Evolutionary conservation across 2,797 vertebrate species (phyloP), one percentile per base, ranked within the genome.

Genomic region (Coracias cyanogaster): DNA sequence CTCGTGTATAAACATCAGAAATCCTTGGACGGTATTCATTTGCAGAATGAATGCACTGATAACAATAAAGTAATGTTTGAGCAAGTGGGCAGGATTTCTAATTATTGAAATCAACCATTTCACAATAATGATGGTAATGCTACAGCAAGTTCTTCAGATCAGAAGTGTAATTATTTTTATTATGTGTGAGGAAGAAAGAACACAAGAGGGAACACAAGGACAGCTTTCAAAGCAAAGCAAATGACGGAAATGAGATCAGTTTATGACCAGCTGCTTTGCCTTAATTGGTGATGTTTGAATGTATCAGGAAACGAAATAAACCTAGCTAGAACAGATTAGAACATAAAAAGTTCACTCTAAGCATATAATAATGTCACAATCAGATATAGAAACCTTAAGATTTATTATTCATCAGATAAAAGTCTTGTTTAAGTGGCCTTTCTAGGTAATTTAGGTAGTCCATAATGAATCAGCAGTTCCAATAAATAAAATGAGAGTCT

Each of bases 201-300:
- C 90, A 91, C 39, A 8, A 81, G 69, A 80, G 81, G 86, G 60
- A 94, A 87, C 71, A 60, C 86, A 41, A 87, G 76, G 51, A 87
- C 67, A 72, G 86, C 91, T 86, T 91, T 88, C 88, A 90, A 72
- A 93, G 87, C 87, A 69, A 29, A 90, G 86, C 74, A 72, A 95
- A 65, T 17, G 84, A 72, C 22, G 82, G 96, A 90, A 93, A 90
- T 82, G 80, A 94, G 87, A 58, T 90, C 88, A 52, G 74, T 94
- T 95, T 95, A 52, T 91, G 92, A 77, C 74, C 92, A 95, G 84
- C 93, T 95, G 90, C 90, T 89, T 90, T 85, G 88, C 90, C 45
- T 96, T 96, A 94, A 96, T 95, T 90, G 69, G 81, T 55, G 67
- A 67, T 77, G 86, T 70, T 67, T 94, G 69, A 87, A 88, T 86